Conservation (phyloP, 1,140 invertebrate genomes). For the Uloborus diversus region DNA sequence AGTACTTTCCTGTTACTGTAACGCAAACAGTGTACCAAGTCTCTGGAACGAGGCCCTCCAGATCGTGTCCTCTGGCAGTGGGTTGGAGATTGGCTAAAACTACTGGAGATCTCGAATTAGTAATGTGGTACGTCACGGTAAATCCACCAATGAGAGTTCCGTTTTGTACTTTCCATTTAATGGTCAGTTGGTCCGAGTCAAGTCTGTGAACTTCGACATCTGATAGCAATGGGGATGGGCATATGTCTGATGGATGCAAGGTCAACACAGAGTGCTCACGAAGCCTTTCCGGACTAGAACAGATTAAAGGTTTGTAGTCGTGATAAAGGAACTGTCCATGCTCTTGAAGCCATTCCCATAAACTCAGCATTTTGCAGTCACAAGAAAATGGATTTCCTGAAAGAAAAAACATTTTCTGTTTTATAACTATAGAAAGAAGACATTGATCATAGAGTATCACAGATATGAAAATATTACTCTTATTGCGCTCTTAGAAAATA, state of each 20-base stretch:
- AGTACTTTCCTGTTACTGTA: slow-evolving; percentile 78
- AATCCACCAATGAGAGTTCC: slow-evolving; percentile 85
- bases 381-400: slow-evolving; percentile 85
- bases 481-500: not conserved
- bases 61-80: slow-evolving; percentile 67
- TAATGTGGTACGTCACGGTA: slow-evolving; percentile 82
- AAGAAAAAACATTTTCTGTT: too few relatives aligned
- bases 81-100: slow-evolving; percentile 43
- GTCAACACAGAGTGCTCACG: slow-evolving; percentile 79
- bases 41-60: slow-evolving; percentile 77
- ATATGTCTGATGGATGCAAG: slow-evolving; percentile 81
- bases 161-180: slow-evolving; percentile 89
- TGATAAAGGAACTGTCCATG: slow-evolving; percentile 76
- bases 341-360: slow-evolving; percentile 88
- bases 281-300: slow-evolving; percentile 81
- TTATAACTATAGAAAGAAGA: too few relatives aligned
- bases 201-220: slow-evolving; percentile 87
- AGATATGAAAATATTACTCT: not conserved
- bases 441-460: too few relatives aligned
- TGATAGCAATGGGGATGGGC: slow-evolving; percentile 80
- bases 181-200: slow-evolving; percentile 83
- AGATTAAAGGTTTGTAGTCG: slow-evolving; percentile 70
- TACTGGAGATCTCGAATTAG: slow-evolving; percentile 67
- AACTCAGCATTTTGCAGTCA: slow-evolving; percentile 82
- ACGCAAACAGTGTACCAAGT: slow-evolving; percentile 86